Percentiles rank a stretch among this genome's conserved stretches.
phyloP scores from a whole-genome alignment of 2,797 vertebrate genomes.

The Urophycis tenuis region DNA sequence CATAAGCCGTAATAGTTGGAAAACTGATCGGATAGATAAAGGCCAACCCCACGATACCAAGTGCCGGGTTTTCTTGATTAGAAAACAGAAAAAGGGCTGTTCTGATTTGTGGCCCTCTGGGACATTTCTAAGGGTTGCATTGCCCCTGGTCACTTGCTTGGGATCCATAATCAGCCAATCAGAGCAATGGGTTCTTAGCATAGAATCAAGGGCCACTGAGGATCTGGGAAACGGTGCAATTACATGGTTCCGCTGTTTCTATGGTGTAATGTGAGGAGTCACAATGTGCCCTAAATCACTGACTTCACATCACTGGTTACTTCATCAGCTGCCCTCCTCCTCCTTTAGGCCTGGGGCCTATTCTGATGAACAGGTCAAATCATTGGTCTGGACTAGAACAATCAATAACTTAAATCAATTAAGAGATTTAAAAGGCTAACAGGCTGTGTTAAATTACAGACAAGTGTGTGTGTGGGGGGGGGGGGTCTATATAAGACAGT shows the following conservation, averaged over 20 bases:
- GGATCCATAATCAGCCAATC: not conserved
- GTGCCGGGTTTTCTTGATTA: not conserved
- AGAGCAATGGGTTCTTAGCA: not conserved
- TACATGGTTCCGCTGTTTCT: not conserved
- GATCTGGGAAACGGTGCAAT: not conserved
- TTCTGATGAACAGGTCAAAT: not conserved
- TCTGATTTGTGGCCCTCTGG: not conserved
- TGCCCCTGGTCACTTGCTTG: not conserved
- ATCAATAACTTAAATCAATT: conserved; percentile 13
- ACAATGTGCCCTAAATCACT: not conserved
- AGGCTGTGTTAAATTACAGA: not conserved
- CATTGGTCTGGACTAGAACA: not conserved
- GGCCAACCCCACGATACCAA: not conserved
- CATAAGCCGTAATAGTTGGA: not conserved
- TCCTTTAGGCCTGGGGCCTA: not conserved
- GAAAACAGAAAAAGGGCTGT: not conserved
- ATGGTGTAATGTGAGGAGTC: not conserved
- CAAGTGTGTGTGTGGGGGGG: not conserved
- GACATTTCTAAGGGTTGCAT: not conserved
- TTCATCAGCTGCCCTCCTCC: conserved; percentile 18
- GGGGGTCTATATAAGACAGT: conserved; percentile 2
- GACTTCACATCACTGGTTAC: not conserved
- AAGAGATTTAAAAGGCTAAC: conserved; percentile 17
- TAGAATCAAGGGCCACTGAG: not conserved
- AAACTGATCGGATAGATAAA: not conserved